Base-by-base conservation (phyloP, 2,888 invertebrate genomes). In the Brachyptera risi region DNA sequence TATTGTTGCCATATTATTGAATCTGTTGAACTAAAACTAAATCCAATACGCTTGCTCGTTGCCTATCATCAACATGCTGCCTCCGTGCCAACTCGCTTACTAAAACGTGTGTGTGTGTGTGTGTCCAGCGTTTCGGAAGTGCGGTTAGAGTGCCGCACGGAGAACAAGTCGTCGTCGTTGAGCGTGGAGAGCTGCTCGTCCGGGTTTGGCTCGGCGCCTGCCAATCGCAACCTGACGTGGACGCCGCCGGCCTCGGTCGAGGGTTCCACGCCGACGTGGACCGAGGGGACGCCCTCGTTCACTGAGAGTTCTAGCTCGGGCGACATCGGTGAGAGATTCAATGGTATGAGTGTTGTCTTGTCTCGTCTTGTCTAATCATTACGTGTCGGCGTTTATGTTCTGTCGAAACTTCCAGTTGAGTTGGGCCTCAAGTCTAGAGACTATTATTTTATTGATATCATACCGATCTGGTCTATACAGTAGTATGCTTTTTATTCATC, bases 211-310 rank as follows among this genome's bases (percentile, higher is more conserved):
- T 68, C 66, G 17, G 61, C 54, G 5, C 58, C 58, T 62, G 62
- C n/a, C n/a, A 37, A 57, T 15, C 65, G 70, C n/a, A 68, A 68
- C 61, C 67, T 75, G 35, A 83, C 85, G 67, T 92, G 91, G 91
- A 91, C 91, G 17, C 91, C 90, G 23, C 91, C 91, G 1, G 86
- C 89, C 51, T 90, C 90, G 49, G 88, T 89, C 60, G 91, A 92
- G 75, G 92, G 92, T 40, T 90, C 90, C 5, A 96, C 96, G 38
- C 96, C 96, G n/a, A 96, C 96, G 44, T 96, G 96, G 92, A 96
- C 96, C 51, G 96, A 96, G 80, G 96, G 96, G 71, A 96, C 96
- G 68, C 96, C 96, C 63, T 95, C 95, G 74, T 96, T 94, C 79
- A 96, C 96, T 38, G 94, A 96, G 76, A 96, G 96, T 71, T 96